Conservation (phyloP, 2,888 invertebrate genomes). For the Volucella zonaria region DNA sequence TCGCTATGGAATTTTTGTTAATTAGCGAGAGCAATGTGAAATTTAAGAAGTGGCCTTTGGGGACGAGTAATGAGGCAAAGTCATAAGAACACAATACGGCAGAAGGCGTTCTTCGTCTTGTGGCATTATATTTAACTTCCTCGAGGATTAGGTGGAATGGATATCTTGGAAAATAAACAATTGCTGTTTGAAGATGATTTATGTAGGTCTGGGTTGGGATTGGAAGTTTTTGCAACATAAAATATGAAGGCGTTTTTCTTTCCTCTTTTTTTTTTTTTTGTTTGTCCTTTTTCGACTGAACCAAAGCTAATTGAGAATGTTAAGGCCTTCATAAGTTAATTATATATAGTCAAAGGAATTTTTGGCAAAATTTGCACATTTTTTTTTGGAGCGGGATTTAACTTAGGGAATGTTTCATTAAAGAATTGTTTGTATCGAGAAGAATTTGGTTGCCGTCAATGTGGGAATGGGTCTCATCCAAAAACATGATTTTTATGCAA, state of each 20-base stretch:
- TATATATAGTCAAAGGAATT: too few relatives aligned
- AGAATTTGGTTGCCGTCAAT: too few relatives aligned
- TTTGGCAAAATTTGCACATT: too few relatives aligned
- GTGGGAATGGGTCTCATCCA: too few relatives aligned
- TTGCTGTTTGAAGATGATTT: background rate
- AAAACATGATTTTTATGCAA: too few relatives aligned
- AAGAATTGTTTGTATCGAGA: too few relatives aligned
- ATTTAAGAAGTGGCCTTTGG: slow-evolving; percentile 23
- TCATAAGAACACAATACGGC: slow-evolving; percentile 10
- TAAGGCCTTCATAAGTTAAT: too few relatives aligned
- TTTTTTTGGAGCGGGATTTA: too few relatives aligned
- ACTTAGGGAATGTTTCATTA: too few relatives aligned
- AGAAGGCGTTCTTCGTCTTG: background rate
- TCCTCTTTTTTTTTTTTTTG: too few relatives aligned
- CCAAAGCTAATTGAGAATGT: too few relatives aligned
- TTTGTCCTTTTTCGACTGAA: too few relatives aligned
- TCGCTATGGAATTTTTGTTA: slow-evolving; percentile 55
- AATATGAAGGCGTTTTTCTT: background rate
- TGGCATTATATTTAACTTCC: background rate
- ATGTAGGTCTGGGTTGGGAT: background rate
- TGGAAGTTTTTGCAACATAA: background rate
- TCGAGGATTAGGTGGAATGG: background rate
- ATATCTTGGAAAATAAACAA: slow-evolving; percentile 15
- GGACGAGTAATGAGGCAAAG: background rate
- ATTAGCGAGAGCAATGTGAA: slow-evolving; percentile 47